These are phyloP conservation scores for Pangasius djambal DNA, from an alignment of 2,797 vertebrate genomes.

Conservation along the genomic window DNA sequence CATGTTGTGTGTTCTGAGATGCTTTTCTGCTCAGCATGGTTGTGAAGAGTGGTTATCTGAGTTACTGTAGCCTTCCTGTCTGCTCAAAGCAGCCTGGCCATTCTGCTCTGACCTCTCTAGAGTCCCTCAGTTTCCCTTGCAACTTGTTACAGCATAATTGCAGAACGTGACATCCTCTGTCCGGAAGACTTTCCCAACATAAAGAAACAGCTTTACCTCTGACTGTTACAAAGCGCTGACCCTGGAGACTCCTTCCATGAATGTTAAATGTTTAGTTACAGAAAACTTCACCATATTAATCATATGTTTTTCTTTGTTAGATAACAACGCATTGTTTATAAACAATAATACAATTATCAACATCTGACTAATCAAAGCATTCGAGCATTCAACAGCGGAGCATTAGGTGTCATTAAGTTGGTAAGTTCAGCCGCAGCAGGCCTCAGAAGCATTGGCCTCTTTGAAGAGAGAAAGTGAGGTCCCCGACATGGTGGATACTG, in stretches of 20 bases:
- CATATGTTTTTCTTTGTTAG: not conserved
- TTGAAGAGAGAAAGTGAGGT: constrained; percentile 43
- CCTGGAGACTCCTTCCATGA: not conserved
- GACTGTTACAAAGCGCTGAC: not conserved
- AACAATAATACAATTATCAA: not conserved
- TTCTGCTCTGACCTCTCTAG: not conserved
- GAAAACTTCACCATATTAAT: not conserved
- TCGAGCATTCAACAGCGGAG: not conserved
- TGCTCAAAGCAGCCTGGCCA: not conserved
- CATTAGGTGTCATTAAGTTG: not conserved
- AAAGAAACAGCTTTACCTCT: not conserved
- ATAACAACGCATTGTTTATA: not conserved
- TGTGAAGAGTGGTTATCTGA: not conserved
- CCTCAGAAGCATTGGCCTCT: constrained; percentile 28
- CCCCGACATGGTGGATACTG: constrained; percentile 21
- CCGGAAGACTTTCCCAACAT: not conserved
- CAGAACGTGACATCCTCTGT: not conserved
- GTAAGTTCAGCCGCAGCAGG: constrained; percentile 12
- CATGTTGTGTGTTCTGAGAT: not conserved
- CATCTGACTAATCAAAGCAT: not conserved
- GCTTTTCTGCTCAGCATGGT: not conserved
- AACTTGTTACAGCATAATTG: not conserved
- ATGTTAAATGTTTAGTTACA: not conserved
- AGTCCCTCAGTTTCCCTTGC: not conserved
- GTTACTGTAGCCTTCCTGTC: not conserved